Percentiles rank a stretch among this genome's conserved stretches.
These are phyloP conservation scores for Petaurus breviceps DNA, from an alignment of 2,113 vertebrate species.

Conservation along the genomic window DNA sequence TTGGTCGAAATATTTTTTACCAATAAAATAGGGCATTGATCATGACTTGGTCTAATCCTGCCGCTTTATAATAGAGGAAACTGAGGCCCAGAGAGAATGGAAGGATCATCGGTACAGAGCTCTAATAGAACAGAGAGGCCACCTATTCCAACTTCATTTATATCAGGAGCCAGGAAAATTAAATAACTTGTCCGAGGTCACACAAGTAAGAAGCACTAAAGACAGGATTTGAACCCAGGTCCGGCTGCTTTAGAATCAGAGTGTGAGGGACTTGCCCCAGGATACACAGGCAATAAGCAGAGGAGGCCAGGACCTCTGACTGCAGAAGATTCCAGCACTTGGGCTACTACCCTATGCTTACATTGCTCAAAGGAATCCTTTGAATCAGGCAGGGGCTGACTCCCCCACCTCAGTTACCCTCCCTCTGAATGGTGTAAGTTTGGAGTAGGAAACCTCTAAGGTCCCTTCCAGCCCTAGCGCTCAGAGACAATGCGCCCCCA, in stretches of 20 bases:
- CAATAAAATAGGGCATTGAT: too few relatives aligned
- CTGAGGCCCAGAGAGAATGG: not conserved
- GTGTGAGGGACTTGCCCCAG: not conserved
- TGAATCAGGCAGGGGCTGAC: conserved; percentile 33
- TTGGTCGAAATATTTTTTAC: too few relatives aligned
- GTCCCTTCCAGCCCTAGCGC: not conserved
- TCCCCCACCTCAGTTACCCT: conserved; percentile 26
- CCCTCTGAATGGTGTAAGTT: not conserved
- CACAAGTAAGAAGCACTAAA: not conserved
- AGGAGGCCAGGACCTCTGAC: conserved; percentile 3
- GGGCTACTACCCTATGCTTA: not conserved
- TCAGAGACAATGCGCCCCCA: conserved; percentile 15
- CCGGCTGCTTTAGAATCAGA: not conserved
- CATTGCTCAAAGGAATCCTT: conserved; percentile 57
- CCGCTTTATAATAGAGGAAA: not conserved
- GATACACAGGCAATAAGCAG: not conserved
- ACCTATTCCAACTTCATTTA: not conserved
- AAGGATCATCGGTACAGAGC: not conserved
- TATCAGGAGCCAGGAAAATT: not conserved
- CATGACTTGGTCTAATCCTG: too few relatives aligned
- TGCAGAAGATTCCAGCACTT: conserved; percentile 36
- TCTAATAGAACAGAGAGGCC: not conserved
- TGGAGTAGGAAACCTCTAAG: not conserved
- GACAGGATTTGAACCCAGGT: not conserved
- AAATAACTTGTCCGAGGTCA: not conserved